Conservation (phyloP, 2,888 invertebrate genomes). For the Merodon equestris region DNA sequence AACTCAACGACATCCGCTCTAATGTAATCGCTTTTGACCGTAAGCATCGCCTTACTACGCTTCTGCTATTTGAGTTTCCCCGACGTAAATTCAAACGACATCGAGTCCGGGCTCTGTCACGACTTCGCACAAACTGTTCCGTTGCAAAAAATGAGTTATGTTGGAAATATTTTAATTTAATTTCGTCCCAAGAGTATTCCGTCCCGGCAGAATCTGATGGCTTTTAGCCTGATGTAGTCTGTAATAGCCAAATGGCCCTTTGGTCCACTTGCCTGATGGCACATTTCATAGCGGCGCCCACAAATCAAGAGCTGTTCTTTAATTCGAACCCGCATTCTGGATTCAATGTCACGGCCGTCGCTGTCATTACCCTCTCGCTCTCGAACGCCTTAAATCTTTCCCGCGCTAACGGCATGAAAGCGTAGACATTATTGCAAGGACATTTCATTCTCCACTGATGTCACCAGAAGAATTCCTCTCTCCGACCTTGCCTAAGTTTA, state of each 20-base stretch:
- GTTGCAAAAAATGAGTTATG: slow-evolving; percentile 53
- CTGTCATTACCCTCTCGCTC: slow-evolving; percentile 23
- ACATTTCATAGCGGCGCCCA: slow-evolving; percentile 5
- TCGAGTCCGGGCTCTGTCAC: slow-evolving; percentile 12
- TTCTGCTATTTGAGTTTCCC: slow-evolving; percentile 10
- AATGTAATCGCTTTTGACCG: slow-evolving; percentile 42
- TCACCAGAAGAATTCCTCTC: slow-evolving; percentile 6
- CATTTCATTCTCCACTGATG: slow-evolving; percentile 37
- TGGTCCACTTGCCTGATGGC: background rate
- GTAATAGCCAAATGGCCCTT: no score
- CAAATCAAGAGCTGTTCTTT: slow-evolving; percentile 56
- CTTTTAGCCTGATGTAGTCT: background rate
- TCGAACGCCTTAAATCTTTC: slow-evolving; percentile 24
- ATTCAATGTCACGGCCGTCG: slow-evolving; percentile 51
- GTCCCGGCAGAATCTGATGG: slow-evolving; percentile 14
- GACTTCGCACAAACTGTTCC: slow-evolving; percentile 38
- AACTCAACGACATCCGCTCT: slow-evolving; percentile 43
- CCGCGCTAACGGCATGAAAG: slow-evolving; percentile 10
- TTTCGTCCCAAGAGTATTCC: slow-evolving; percentile 38
- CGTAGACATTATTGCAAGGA: slow-evolving; percentile 33
- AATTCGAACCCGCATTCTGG: slow-evolving; percentile 40
- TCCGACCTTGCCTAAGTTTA: slow-evolving; percentile 49
- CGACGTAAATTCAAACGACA: slow-evolving; percentile 44
- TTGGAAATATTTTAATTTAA: slow-evolving; percentile 64
- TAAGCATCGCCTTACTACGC: background rate